Percentiles rank a stretch among this genome's conserved stretches.
These are phyloP conservation scores for Eilema depressum DNA, from an alignment of 2,888 invertebrate species.

Conservation along the genomic window DNA sequence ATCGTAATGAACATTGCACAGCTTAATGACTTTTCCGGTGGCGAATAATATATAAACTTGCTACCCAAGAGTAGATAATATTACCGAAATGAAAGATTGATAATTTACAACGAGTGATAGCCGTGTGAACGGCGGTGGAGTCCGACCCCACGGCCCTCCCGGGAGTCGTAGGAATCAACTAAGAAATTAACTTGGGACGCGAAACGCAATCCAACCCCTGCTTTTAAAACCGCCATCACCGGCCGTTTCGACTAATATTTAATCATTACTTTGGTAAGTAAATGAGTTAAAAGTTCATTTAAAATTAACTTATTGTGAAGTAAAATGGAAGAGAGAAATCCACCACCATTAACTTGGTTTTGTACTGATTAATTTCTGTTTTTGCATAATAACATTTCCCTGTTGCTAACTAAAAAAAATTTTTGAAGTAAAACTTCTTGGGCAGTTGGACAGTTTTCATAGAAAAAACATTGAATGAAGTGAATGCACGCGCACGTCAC, in stretches of 20 bases:
- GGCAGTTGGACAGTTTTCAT: no score
- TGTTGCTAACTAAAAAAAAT: no score
- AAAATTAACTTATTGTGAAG: neutral
- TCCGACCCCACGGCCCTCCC: slow-evolving; percentile 2
- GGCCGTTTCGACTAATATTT: slow-evolving; percentile 28
- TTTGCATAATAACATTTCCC: neutral
- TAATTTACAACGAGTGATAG: slow-evolving; percentile 14
- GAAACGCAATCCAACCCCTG: slow-evolving; percentile 6
- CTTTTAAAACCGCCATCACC: slow-evolving; percentile 14
- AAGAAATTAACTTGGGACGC: slow-evolving; percentile 17
- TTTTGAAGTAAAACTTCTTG: no score
- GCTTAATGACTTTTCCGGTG: neutral
- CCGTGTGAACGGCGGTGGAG: slow-evolving; percentile 16
- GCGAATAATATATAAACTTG: neutral
- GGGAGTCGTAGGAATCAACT: slow-evolving; percentile 22
- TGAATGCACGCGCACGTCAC: no score
- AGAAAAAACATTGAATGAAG: no score
- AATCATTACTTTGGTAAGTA: slow-evolving; percentile 14
- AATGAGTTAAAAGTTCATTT: neutral
- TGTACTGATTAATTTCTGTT: neutral
- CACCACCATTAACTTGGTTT: neutral
- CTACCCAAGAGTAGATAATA: neutral
- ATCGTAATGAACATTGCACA: neutral
- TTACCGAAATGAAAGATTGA: slow-evolving; percentile 2
- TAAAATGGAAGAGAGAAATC: neutral